A percentile compares a stretch with the other conserved stretches of the same genome.
phyloP scores from a whole-genome alignment of 2,113 vertebrate genomes.

The Emydocephalus ijimae region DNA sequence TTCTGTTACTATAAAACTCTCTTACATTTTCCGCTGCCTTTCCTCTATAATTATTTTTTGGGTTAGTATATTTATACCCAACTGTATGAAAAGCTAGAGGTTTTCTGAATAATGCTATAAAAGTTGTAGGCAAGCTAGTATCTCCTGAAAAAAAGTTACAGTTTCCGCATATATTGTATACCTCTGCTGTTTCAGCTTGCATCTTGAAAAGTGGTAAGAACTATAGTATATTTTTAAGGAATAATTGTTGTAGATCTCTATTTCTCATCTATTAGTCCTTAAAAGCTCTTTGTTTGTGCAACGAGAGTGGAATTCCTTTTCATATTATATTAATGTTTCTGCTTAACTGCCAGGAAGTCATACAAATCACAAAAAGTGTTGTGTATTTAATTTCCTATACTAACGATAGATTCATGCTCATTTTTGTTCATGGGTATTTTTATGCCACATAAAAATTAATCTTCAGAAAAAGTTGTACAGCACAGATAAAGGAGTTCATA shows the following conservation, averaged over 20 bases:
- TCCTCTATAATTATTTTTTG: conserved; percentile 32
- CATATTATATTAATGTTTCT: conserved; percentile 37
- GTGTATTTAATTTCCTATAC: background rate
- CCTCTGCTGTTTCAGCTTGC: conserved; percentile 36
- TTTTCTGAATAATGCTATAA: conserved; percentile 62
- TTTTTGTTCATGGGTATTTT: conserved; percentile 29
- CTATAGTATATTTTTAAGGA: conserved; percentile 6
- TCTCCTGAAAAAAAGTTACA: conserved; percentile 60
- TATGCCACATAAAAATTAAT: conserved; percentile 22
- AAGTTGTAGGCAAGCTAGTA: conserved; percentile 49
- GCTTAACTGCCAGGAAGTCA: background rate
- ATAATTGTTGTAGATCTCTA: background rate
- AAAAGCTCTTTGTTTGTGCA: background rate
- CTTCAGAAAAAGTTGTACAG: conserved; percentile 45
- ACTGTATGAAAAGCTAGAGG: conserved; percentile 55
- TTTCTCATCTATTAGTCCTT: conserved; percentile 36
- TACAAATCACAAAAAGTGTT: background rate
- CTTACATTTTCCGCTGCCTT: background rate
- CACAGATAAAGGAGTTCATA: conserved; percentile 39
- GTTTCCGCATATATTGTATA: conserved; percentile 46
- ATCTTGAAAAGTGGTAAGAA: conserved; percentile 35
- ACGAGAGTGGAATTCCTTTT: conserved; percentile 46
- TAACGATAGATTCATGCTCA: background rate
- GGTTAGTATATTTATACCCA: conserved; percentile 63
- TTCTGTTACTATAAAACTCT: conserved; percentile 38